phyloP scores from a whole-genome alignment of 2,113 vertebrate genomes.

The Connochaetes taurinus region DNA sequence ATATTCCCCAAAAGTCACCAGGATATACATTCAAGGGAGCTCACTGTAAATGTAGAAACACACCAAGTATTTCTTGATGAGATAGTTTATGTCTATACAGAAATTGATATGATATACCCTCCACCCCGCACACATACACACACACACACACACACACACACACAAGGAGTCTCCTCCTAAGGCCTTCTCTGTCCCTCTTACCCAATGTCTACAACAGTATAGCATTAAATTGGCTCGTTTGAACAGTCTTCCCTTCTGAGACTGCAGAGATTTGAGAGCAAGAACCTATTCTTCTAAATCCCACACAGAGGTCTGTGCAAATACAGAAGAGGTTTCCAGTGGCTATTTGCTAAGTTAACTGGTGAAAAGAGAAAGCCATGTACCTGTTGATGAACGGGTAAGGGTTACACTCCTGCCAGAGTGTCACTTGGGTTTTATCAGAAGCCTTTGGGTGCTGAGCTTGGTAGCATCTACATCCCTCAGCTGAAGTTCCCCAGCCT shows the following conservation, averaged over 20 bases:
- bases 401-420: not conserved
- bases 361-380: constrained; percentile 3
- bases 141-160: no score
- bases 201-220: not conserved
- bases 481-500: not conserved
- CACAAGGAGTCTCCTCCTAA: not conserved
- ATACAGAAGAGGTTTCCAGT: not conserved
- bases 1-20: not conserved
- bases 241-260: not conserved
- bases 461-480: not conserved
- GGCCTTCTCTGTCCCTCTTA: not conserved
- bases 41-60: not conserved
- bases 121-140: rapidly evolving
- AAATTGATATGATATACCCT: not conserved
- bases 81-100: not conserved
- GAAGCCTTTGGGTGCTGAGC: not conserved
- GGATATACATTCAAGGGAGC: not conserved
- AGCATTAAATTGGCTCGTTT: not conserved
- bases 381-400: not conserved
- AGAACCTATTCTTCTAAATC: not conserved
- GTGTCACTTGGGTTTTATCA: not conserved
- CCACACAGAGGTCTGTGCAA: not conserved
- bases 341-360: not conserved
- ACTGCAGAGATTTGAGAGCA: not conserved
- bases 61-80: not conserved